Evolutionary conservation across 2,113 vertebrate species (phyloP), one percentile per base, ranked within the genome.

Genomic region (Pterophyllum scalare): DNA sequence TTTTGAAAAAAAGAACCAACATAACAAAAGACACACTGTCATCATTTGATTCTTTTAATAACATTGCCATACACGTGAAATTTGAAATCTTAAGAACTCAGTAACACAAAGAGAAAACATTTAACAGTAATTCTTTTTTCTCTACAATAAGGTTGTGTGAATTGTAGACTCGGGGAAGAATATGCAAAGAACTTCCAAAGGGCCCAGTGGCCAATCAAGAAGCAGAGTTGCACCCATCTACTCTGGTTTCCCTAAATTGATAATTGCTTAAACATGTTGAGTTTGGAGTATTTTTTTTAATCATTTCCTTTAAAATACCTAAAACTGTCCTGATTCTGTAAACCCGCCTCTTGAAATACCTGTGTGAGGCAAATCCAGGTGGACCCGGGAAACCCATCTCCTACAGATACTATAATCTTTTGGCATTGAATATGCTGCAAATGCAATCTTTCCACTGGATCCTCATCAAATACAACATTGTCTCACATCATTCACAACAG

Each of bases 61-160:
- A 91, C 82, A 52, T 89, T 87, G 79, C 84, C 92, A 87, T 93
- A 93, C 89, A 94, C 86, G 79, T 62, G 67, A 88, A 80, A 77
- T 85, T 77, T 67, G 3, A 70, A 89, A 90, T 87, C 76, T 52
- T 72, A 82, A 75, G 64, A 91, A 89, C 79, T 85, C 87, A 86
- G 80, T 85, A 94, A 94, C 91, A 93, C 93, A 95, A 94, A 91
- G 85, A 83, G 88, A 94, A 94, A 94, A 91, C 87, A 88, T 88
- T 83, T 9, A 87, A 90, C 76, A 83, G 74, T 81, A 93, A 59
- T 84, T 81, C 88, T 84, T 70, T 6, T 2, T 5, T 22, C 20
- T 86, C 60, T 20, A 77, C 80, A 28, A 91, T 19, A 28, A 59
- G 22, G 14, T 64, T 61, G 81, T 61, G 78, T 81, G 79, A 78